Evolutionary conservation across 2,113 vertebrate species (phyloP).

Genomic region (Pholis gunnellus): DNA sequence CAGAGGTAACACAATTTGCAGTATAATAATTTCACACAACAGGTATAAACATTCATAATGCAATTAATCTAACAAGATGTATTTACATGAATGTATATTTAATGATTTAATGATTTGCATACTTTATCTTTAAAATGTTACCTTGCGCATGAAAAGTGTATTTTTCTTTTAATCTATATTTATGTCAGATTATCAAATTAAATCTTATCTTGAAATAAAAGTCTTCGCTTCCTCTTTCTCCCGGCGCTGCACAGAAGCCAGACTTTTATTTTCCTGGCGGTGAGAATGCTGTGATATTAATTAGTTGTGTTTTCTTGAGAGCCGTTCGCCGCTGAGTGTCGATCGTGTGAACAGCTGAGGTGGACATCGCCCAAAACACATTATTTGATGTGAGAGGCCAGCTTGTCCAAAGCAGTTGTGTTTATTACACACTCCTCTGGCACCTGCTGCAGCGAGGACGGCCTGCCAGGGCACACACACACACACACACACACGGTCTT

Average conservation of each 20-base stretch:
- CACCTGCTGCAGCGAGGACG: conserved; percentile 71
- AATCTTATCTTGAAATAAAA: background rate
- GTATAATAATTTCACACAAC: background rate
- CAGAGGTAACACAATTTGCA: background rate
- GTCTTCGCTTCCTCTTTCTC: background rate
- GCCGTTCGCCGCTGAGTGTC: conserved; percentile 41
- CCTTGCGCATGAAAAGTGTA: rapidly evolving
- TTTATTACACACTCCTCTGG: conserved; percentile 82
- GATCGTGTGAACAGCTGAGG: conserved; percentile 66
- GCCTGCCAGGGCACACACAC: conserved; percentile 66
- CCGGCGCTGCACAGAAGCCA: background rate
- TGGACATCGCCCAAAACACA: conserved; percentile 79
- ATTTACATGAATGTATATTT: background rate
- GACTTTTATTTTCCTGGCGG: background rate
- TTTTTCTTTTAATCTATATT: background rate
- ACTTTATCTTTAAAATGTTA: background rate
- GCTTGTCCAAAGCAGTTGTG: conserved; percentile 83
- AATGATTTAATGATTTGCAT: background rate
- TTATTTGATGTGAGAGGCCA: conserved; percentile 82
- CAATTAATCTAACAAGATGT: background rate
- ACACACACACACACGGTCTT: conserved; percentile 21
- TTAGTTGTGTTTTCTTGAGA: conserved; percentile 56
- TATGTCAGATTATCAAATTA: background rate
- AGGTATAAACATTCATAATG: background rate
- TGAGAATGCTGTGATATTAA: conserved; percentile 10